Evolutionary conservation across 2,888 invertebrate species (phyloP).

Genomic region (Drosophila multiciliata): DNA sequence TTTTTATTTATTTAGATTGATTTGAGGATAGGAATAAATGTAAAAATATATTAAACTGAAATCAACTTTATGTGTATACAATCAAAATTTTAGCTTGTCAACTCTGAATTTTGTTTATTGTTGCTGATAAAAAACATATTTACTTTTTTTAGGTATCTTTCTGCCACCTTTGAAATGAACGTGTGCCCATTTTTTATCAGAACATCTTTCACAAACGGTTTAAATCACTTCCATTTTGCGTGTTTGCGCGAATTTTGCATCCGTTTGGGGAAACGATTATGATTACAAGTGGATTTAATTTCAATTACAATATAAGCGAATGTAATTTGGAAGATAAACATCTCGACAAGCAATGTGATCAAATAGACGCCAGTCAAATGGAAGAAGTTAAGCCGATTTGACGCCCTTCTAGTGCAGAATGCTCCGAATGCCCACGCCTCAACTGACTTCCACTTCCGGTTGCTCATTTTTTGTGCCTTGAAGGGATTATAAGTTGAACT

Average conservation of each 20-base stretch:
- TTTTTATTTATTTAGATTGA: background rate
- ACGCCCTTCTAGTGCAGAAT: slow-evolving; percentile 37
- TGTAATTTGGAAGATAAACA: slow-evolving; percentile 59
- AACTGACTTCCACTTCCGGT: slow-evolving; percentile 43
- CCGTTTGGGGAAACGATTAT: background rate
- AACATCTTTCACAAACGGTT: background rate
- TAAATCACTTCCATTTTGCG: background rate
- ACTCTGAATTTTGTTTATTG: background rate
- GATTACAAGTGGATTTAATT: slow-evolving; percentile 41
- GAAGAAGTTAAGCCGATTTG: slow-evolving; percentile 78
- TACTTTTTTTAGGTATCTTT: background rate
- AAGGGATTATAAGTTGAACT: slow-evolving; percentile 58
- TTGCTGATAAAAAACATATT: background rate
- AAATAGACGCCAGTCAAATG: slow-evolving; percentile 65
- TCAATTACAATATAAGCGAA: slow-evolving; percentile 72
- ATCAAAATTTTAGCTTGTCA: background rate
- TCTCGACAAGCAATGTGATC: slow-evolving; percentile 41
- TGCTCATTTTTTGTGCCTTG: slow-evolving; percentile 48
- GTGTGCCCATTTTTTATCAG: background rate
- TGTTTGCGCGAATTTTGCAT: background rate
- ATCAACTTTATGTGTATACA: background rate
- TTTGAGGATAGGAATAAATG: background rate
- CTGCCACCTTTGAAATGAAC: background rate
- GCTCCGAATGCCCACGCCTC: slow-evolving; percentile 9
- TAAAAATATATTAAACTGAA: background rate